Conservation (phyloP, 2,113 vertebrate species). For the Cyphomyrus plagiostoma region DNA sequence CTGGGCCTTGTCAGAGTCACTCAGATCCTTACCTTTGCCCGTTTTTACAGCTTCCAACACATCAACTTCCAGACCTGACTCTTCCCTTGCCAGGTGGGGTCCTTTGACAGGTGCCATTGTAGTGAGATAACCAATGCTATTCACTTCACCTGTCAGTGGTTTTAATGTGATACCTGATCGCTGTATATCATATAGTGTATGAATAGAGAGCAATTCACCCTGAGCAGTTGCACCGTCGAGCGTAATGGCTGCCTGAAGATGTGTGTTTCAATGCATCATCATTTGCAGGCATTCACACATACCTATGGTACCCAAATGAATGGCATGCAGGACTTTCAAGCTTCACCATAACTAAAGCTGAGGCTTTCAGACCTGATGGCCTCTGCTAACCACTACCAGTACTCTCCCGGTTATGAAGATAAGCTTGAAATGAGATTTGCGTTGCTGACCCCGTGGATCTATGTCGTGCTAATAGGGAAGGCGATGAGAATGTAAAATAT, state of each 20-base stretch:
- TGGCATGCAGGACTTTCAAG: not conserved
- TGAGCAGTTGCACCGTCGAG: not conserved
- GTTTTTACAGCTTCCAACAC: not conserved
- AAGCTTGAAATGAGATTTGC: not conserved
- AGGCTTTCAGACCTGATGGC: not conserved
- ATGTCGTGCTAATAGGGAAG: not conserved
- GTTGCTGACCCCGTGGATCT: not conserved
- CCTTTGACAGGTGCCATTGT: not conserved
- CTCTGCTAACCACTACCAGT: not conserved
- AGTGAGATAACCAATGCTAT: not conserved
- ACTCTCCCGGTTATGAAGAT: not conserved
- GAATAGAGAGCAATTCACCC: not conserved
- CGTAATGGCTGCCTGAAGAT: not conserved
- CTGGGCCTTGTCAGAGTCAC: not conserved
- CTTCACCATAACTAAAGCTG: not conserved
- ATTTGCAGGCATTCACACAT: not conserved
- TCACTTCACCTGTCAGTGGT: not conserved
- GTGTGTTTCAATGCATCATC: not conserved
- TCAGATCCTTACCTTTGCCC: not conserved
- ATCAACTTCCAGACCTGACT: not conserved
- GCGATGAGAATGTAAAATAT: not conserved
- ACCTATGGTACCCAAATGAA: not conserved
- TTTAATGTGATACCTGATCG: not conserved
- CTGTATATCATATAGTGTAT: not conserved
- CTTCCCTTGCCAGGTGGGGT: not conserved